Evolutionary conservation across 2,113 vertebrate genomes (phyloP), one percentile per base, ranked within the genome.

Genomic region (Brachypodius melanocephalos): DNA sequence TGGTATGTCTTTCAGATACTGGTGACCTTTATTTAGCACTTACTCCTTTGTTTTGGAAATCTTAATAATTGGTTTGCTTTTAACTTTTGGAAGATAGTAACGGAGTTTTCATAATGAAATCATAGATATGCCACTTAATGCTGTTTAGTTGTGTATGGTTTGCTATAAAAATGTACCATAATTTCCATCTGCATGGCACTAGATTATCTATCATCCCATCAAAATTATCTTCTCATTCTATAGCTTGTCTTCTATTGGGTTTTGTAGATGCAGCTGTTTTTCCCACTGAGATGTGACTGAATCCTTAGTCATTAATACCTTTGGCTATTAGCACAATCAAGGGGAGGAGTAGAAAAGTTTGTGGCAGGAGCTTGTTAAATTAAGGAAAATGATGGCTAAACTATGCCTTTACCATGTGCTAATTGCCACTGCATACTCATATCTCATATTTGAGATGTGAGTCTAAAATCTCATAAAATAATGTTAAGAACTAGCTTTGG

Each of bases 1-100:
- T 99, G 98, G 99, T 99, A 96, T 42, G 94, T 75, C 46, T 59
- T 63, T 17, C 59, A 73, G 32, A 10, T 88, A 28, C 31, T 45
- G 32, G 3, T 59, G 9, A 49, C 32, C 10, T 83, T 43, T 89
- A 42, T 38, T 46, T 43, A 7, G 40, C 8, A 10, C 14, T n/a
- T 36, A 32, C 1, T 92, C 2, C 7, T 45, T 80, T 82, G 14
- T 51, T 81, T 14, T 81, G 61, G 52, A 87, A 21, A 38, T 83
- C 22, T 40, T 54, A 48, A 14, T 68, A 4, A 18, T 18, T 67
- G 63, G 8, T 62, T 92, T 92, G 25, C 31, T 78, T 88, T 90
- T 73, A 43, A 42, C 38, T 58, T 90, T 69, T 58, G 14, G 29
- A 85, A 88, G 43, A 65, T 16, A 17, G 10, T 57, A 45, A 17